Base-by-base conservation (phyloP, 2,888 invertebrate genomes). In the Idaea straminata region DNA sequence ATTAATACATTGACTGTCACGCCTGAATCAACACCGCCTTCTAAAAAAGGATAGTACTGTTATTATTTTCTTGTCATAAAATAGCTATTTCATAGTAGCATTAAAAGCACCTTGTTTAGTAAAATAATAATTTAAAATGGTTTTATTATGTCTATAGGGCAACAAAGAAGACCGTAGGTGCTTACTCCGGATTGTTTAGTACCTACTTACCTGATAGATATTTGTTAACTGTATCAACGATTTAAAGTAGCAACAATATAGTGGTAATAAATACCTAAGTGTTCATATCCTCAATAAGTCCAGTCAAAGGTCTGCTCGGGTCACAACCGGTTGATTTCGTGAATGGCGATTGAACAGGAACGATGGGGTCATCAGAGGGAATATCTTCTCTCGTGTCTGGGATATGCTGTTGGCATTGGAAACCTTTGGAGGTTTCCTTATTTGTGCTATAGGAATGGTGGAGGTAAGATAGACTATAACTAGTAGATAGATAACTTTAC, bases 341-440 rank as follows among this genome's bases (percentile, higher is more conserved):
- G 72, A 85, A 66, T 68, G 83, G 66, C 75, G 84, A 73, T 83
- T 75, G 84, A 73, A 83, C 93, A 77, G 76, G 97, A 96, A 60
- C 94, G 94, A 70, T 97, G 97, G 97, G 94, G 92, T 25, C 95
- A 91, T 69, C 96, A 96, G 87, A 87, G 95, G 15, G 97, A 97
- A 85, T 97, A 97, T 83, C 86, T 97, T 57, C 89, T 97, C 65
- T 96, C 96, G 35, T 96, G 96, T 77, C 94, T 97, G 63, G 97
- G 97, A 35, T 97, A 97, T 79, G 96, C 97, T 5, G 96, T 97
- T 63, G 97, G 97, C 61, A 95, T 97, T 67, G 97, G 97, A 66
- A 97, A 97, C 83, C 95, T 97, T 13, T 97, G 96, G 96, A 94
- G 97, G 71, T 97, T 97, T 87, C 97, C 97, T 0, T 97, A 97